Base-by-base conservation (phyloP, 2,113 vertebrate genomes). In the Scortum barcoo region DNA sequence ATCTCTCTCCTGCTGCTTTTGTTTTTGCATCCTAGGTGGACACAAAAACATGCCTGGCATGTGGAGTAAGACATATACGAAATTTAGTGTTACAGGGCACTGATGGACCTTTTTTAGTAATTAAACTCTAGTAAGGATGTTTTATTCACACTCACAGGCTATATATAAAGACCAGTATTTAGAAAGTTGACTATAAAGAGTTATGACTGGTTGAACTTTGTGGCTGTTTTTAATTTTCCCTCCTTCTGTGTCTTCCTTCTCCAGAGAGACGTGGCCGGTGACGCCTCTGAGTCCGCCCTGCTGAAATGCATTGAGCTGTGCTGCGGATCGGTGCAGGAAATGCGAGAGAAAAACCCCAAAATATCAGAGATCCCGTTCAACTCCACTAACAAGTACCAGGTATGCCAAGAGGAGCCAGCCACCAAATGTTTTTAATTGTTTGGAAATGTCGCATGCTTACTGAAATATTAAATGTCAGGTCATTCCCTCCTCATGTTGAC, bases 351-450 rank as follows among this genome's bases (percentile, higher is more conserved):
- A 78, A 96, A 88, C 70, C 89, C 89, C 71, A 98, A 99, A 86
- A 96, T 98, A 62, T 78, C 96, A 0, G 97, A 99, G 89, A 99
- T 99, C 72, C 97, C 97, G 0, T 99, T 99, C 93, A 99, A 99
- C 93, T 99, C 97, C 14, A 98, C 97, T 86, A 99, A 98, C 90
- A 99, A 99, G 78, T 99, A 98, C 92, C 97, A 99, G 97, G 97
- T 98, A 78, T 24, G 66, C 38, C 11, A 42, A 20, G 36, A 38
- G 58, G 7, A 13, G 72, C 40, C 10, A 12, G 33, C 38, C 22
- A 1, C 17, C 2, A 7, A 20, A 17, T 63, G 11, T 20, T 63
- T 40, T 13, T 20, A 5, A 60, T 46, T 19, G 63, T 56, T 76
- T 50, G 9, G 2, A 61, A 79, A 51, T 57, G 60, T 38, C 17